Percentiles rank a stretch among this genome's conserved stretches.
Evolutionary conservation across 2,888 invertebrate genomes (phyloP).

Genomic region (Lasioglossum oenotherae): DNA sequence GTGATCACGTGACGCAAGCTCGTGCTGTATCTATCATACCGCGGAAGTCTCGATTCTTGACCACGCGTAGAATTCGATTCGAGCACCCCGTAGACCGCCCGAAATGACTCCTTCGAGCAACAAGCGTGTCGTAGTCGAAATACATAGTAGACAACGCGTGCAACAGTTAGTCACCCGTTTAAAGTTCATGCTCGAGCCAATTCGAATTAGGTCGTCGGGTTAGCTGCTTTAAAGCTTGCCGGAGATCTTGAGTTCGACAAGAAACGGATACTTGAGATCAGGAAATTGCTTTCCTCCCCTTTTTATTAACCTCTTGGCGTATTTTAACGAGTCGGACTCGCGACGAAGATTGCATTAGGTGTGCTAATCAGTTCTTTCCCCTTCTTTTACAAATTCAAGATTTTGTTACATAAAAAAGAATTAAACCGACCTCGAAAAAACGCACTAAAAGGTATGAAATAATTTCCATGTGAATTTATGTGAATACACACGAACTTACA

Average conservation of each 20-base stretch:
- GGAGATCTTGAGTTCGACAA: not conserved
- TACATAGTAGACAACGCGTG: not conserved
- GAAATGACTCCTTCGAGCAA: not conserved
- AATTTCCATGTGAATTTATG: no score
- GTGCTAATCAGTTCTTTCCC: no score
- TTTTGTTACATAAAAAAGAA: no score
- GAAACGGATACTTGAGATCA: not conserved
- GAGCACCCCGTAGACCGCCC: not conserved
- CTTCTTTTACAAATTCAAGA: no score
- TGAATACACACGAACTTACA: no score
- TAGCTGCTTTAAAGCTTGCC: not conserved
- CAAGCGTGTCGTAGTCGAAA: not conserved
- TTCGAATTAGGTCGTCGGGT: not conserved
- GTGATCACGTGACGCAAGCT: constrained; percentile 32
- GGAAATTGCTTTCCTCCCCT: no score
- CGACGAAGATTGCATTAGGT: no score
- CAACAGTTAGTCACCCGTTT: not conserved
- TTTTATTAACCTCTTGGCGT: no score
- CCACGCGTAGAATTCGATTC: not conserved
- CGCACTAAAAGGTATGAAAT: no score
- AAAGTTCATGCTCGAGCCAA: not conserved
- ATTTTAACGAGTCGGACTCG: no score
- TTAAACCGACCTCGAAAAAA: no score
- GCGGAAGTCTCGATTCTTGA: not conserved
- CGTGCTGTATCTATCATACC: not conserved